Evolutionary conservation across 2,113 vertebrate species (phyloP).

Genomic region (Sigmodon hispidus): DNA sequence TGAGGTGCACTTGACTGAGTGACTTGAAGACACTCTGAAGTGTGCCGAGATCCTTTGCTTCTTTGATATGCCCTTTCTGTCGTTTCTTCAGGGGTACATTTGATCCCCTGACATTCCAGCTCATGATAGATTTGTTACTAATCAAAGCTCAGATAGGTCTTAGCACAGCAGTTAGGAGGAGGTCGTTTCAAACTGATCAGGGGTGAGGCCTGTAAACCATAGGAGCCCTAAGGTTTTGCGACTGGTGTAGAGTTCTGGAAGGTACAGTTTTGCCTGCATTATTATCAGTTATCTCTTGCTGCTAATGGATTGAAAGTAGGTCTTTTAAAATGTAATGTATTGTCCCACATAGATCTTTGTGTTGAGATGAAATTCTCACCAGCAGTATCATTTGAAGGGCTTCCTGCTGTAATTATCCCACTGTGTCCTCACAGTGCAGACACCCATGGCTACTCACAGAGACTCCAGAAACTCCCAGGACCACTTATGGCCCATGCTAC

Average conservation of each 20-base stretch:
- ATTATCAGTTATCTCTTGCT: background rate
- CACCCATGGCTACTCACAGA: background rate
- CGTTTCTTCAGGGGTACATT: background rate
- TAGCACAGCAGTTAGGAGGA: background rate
- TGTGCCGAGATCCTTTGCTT: background rate
- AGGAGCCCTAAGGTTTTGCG: background rate
- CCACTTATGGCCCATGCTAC: background rate
- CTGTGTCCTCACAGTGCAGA: background rate
- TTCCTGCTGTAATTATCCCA: background rate
- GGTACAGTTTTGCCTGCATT: background rate
- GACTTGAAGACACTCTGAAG: background rate
- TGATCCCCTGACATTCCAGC: slow-evolving; percentile 27
- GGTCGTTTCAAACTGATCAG: background rate
- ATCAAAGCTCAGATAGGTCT: background rate
- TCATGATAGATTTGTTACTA: slow-evolving; percentile 26
- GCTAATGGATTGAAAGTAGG: slow-evolving; percentile 44
- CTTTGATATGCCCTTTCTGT: background rate
- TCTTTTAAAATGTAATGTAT: slow-evolving; percentile 19
- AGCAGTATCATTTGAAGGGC: background rate
- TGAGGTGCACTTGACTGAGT: background rate
- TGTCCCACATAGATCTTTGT: background rate
- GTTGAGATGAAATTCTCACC: background rate
- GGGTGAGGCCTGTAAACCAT: background rate
- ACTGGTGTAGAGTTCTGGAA: background rate
- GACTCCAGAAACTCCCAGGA: background rate